phyloP scores from a whole-genome alignment of 2,797 vertebrate genomes.

The Molossus alvarezi region DNA sequence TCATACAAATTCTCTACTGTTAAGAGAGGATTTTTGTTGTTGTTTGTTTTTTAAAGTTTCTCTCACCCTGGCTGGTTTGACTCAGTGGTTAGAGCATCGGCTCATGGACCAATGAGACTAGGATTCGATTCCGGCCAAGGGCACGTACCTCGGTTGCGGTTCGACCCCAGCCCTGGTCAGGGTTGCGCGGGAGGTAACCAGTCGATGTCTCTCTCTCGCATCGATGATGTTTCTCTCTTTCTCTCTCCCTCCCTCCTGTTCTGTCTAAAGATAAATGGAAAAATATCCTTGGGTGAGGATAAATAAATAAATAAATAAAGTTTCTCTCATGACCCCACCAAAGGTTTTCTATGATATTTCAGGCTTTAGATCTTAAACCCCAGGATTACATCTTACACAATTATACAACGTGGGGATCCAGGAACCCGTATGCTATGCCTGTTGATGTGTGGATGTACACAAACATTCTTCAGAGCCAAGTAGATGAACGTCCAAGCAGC shows the following conservation, averaged over 20 bases:
- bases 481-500: not conserved
- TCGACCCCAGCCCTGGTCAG: too few species aligned
- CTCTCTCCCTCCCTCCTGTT: too few species aligned
- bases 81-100: too few species aligned
- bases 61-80: too few species aligned
- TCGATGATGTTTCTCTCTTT: too few species aligned
- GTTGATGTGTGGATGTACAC: not conserved
- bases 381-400: not conserved
- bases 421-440: not conserved
- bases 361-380: conserved; percentile 22
- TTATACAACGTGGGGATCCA: not conserved
- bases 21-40: not conserved
- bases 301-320: not conserved
- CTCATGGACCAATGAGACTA: too few species aligned
- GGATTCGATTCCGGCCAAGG: too few species aligned
- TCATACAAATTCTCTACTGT: not conserved
- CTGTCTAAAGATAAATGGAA: too few species aligned
- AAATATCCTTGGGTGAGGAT: too few species aligned
- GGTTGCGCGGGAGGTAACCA: too few species aligned
- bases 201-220: too few species aligned
- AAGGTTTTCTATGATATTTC: conserved; percentile 39
- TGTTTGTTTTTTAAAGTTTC: not conserved
- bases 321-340: not conserved
- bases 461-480: not conserved
- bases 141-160: too few species aligned